Evolutionary conservation across 2,113 vertebrate genomes (phyloP).

Genomic region (Egretta garzetta): DNA sequence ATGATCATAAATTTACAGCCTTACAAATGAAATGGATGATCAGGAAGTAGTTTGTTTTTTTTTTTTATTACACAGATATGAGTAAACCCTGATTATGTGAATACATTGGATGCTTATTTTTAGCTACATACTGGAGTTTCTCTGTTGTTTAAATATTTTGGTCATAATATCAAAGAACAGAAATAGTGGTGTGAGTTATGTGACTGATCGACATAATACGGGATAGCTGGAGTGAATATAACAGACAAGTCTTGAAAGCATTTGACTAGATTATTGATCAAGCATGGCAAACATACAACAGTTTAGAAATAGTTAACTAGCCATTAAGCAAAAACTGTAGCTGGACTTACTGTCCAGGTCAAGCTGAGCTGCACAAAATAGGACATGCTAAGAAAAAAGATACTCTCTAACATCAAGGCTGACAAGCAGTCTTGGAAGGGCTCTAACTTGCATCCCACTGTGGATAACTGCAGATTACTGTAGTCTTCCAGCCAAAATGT

Average conservation of each 20-base stretch:
- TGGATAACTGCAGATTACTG: background rate
- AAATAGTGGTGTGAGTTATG: background rate
- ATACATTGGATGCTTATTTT: background rate
- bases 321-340: background rate
- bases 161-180: background rate
- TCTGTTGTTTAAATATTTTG: background rate
- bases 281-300: background rate
- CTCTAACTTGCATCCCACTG: background rate
- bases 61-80: background rate
- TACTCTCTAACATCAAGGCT: background rate
- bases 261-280: background rate
- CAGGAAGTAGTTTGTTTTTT: background rate
- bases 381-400: background rate
- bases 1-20: background rate
- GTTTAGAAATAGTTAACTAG: background rate
- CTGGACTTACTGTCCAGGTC: background rate
- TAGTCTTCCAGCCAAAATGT: background rate
- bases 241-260: background rate
- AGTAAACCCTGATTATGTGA: background rate
- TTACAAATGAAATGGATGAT: background rate
- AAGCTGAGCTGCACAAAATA: background rate
- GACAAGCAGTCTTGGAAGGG: background rate
- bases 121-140: background rate
- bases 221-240: background rate
- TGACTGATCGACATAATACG: background rate